Evolutionary conservation across 2,888 invertebrate genomes (phyloP), one percentile per base, ranked within the genome.

Genomic region (Amaurobius ferox): DNA sequence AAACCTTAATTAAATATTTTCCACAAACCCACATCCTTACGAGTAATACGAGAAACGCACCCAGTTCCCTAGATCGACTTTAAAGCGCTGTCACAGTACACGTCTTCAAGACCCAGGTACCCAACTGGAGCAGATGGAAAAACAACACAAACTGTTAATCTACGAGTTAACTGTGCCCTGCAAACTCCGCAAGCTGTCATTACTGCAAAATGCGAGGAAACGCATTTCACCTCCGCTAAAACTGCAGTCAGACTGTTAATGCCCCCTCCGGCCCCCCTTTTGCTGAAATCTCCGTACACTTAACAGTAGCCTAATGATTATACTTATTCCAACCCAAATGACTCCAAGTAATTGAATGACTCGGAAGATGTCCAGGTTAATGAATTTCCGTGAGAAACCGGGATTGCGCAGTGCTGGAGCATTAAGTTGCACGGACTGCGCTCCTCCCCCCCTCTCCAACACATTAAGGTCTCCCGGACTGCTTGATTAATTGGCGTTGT

Each of bases 281-380:
- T 66, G 70, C 83, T 71, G 77, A 70, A 83, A 71, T 80, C 80
- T 78, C 70, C 79, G 70, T 64, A 72, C 85, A 85, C 66, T 85
- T 85, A 85, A 78, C 85, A 83, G 77, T 32, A 61, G 71, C 66
- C 61, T 85, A 85, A 85, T 85, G 85, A 78, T 73, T 78, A 85
- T 85, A 78, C 85, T 85, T 85, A 67, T 78, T 78, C 68, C 67
- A 78, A 72, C 72, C 72, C 61, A 85, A 85, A 85, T 85, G 85
- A 85, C 85, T 85, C 73, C 78, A 23, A 35, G 78, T 85, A 85
- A 85, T 85, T 85, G 85, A 85, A 78, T 85, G 85, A 85, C 78
- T 71, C 70, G 64, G 73, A 66, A 73, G 73, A 74, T 81, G 81
- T 81, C 81, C 74, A 81, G 44, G 81, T 66, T 83, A 83, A 83